These are phyloP conservation scores for Procambarus virginalis DNA, from an alignment of 1,140 invertebrate species.

Conservation along the genomic window DNA sequence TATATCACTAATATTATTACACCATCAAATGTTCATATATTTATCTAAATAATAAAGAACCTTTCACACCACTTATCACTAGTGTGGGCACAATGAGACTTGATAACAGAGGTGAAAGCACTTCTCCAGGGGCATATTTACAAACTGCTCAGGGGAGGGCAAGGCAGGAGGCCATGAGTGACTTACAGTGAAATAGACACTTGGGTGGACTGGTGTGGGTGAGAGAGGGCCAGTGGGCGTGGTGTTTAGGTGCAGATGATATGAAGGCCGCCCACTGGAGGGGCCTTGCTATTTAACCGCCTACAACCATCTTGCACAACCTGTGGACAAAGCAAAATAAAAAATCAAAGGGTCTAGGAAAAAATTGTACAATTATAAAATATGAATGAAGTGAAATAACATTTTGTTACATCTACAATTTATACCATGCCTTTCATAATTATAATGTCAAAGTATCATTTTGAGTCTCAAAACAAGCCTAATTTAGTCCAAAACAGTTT, in stretches of 20 bases:
- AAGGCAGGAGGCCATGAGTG: not conserved
- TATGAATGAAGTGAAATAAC: too few relatives aligned
- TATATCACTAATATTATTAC: not conserved
- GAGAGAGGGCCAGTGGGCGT: not conserved
- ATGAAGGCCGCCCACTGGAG: not conserved
- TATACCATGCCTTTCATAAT: too few relatives aligned
- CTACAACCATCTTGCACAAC: constrained; percentile 21
- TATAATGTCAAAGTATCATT: too few relatives aligned
- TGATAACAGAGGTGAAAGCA: not conserved
- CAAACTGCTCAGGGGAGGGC: not conserved
- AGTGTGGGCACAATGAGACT: not conserved
- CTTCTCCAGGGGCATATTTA: not conserved
- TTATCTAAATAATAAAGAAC: not conserved
- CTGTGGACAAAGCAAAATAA: constrained; percentile 6
- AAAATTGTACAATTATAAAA: too few relatives aligned
- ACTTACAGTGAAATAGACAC: not conserved
- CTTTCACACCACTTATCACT: not conserved
- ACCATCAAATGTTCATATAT: not conserved
- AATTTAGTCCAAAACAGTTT: too few relatives aligned
- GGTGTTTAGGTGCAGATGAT: not conserved
- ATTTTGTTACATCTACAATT: too few relatives aligned
- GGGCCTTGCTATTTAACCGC: constrained; percentile 22
- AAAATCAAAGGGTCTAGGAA: not conserved
- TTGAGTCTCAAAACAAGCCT: too few relatives aligned
- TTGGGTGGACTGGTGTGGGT: not conserved